Evolutionary conservation across 2,888 invertebrate species (phyloP).

Genomic region (Adelognathus sp.): DNA sequence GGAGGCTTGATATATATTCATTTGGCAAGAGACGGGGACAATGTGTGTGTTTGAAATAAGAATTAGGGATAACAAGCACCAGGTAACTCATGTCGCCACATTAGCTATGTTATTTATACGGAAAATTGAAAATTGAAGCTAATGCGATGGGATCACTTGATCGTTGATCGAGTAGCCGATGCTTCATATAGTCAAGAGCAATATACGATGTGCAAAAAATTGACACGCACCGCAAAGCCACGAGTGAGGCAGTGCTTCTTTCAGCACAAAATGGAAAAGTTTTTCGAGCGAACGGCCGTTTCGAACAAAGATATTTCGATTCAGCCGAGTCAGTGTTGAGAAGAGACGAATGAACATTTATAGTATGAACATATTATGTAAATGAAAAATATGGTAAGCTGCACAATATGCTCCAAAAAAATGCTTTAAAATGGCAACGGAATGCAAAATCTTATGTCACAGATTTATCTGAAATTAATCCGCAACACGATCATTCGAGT

Average conservation of each 20-base stretch:
- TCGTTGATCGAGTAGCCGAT: too few relatives aligned
- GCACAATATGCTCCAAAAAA: background rate
- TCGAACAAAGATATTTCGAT: conserved; percentile 36
- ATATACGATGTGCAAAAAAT: too few relatives aligned
- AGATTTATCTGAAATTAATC: background rate
- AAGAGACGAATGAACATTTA: conserved; percentile 60
- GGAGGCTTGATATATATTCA: conserved; percentile 62
- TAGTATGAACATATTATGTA: conserved; percentile 51
- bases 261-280: conserved; percentile 31
- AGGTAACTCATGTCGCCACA: too few relatives aligned
- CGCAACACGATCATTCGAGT: background rate
- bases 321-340: conserved; percentile 70
- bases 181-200: too few relatives aligned
- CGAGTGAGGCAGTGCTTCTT: too few relatives aligned
- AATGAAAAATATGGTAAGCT: conserved; percentile 20
- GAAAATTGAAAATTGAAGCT: too few relatives aligned
- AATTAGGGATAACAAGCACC: too few relatives aligned
- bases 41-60: background rate
- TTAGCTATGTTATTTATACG: too few relatives aligned
- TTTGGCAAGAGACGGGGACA: conserved; percentile 1
- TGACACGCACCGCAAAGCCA: too few relatives aligned
- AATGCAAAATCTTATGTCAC: background rate
- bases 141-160: too few relatives aligned
- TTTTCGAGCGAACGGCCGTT: conserved; percentile 50
- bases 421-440: too few relatives aligned